These are phyloP conservation scores for Onychorhynchus coronatus DNA, from an alignment of 2,113 vertebrate genomes.

Conservation along the genomic window DNA sequence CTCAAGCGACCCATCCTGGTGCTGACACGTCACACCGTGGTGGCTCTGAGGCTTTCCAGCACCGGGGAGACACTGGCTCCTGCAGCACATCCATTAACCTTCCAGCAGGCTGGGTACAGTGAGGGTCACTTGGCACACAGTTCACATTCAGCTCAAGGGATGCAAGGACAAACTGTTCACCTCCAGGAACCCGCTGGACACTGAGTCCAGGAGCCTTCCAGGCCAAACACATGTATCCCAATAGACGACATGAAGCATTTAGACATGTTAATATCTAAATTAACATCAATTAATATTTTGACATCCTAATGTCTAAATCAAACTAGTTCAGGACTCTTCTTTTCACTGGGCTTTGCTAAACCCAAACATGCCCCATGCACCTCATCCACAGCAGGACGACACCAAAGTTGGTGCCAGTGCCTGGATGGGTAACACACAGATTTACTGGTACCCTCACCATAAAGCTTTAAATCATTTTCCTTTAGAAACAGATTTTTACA, in stretches of 20 bases:
- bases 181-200: accelerated
- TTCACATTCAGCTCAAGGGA: accelerated
- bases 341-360: background rate
- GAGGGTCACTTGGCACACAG: accelerated
- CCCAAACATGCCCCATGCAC: background rate
- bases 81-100: accelerated
- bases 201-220: background rate
- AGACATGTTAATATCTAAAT: background rate
- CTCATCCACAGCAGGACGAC: background rate
- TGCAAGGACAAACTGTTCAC: background rate
- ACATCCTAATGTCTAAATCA: background rate
- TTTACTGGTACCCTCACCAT: background rate
- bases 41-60: background rate
- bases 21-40: background rate
- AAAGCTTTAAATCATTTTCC: background rate
- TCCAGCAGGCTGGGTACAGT: background rate
- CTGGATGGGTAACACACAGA: accelerated
- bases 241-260: background rate
- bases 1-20: accelerated
- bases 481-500: background rate
- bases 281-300: background rate
- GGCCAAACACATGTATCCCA: accelerated
- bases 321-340: background rate
- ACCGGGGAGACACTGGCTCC: background rate
- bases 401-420: background rate